Conservation (phyloP, 2,888 invertebrate genomes). For the Drosophila paramelanica region DNA sequence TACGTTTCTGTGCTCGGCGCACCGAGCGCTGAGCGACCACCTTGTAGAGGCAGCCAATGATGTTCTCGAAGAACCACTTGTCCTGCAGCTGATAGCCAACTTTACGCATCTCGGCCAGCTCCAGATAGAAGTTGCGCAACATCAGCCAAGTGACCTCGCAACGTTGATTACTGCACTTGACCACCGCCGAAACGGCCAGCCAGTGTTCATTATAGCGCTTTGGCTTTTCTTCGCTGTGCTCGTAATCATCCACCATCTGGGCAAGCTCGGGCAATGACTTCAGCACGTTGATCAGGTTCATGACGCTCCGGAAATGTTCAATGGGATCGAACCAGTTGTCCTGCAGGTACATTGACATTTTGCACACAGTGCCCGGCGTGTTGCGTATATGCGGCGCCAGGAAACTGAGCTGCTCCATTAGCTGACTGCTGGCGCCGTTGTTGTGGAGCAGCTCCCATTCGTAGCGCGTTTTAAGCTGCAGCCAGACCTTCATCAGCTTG, state of each 20-base stretch:
- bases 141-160: slow-evolving; percentile 82
- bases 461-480: slow-evolving; percentile 73
- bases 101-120: slow-evolving; percentile 71
- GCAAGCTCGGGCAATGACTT: slow-evolving; percentile 50
- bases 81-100: slow-evolving; percentile 77
- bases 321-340: slow-evolving; percentile 71
- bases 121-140: slow-evolving; percentile 75
- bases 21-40: background rate
- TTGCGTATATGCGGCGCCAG: slow-evolving; percentile 51
- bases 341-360: slow-evolving; percentile 65
- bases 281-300: slow-evolving; percentile 59
- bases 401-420: slow-evolving; percentile 56
- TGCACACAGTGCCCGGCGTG: slow-evolving; percentile 66
- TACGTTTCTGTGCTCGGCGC: background rate
- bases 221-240: slow-evolving; percentile 12
- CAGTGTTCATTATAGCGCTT: slow-evolving; percentile 52
- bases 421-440: slow-evolving; percentile 2
- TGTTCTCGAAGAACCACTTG: slow-evolving; percentile 81
- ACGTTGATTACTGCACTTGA: slow-evolving; percentile 40
- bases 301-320: slow-evolving; percentile 71
- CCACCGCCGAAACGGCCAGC: slow-evolving; percentile 43
- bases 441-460: slow-evolving; percentile 73
- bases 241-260: slow-evolving; percentile 42
- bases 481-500: slow-evolving; percentile 79
- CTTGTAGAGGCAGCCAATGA: slow-evolving; percentile 64